A percentile compares a stretch with the other conserved stretches of the same genome.
These are phyloP conservation scores for Engystomops pustulosus DNA, from an alignment of 2,113 vertebrate genomes.

Conservation along the genomic window DNA sequence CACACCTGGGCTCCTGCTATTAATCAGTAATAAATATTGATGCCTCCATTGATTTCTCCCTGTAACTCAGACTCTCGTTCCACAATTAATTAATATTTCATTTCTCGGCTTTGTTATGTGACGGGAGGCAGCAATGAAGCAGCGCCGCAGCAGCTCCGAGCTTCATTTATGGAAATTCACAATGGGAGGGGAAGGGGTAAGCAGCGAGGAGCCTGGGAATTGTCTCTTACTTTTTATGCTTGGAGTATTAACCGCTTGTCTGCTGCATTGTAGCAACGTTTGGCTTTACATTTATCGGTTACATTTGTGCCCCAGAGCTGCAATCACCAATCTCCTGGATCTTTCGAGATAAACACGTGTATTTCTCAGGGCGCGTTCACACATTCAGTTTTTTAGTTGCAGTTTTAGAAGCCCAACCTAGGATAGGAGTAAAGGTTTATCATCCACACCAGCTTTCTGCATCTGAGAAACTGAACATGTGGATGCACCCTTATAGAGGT, in stretches of 20 bases:
- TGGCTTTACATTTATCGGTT: too few species aligned
- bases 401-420: too few species aligned
- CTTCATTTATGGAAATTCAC: neutral
- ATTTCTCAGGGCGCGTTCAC: too few species aligned
- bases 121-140: neutral
- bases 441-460: too few species aligned
- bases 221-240: neutral
- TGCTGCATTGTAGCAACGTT: too few species aligned
- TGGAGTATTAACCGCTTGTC: neutral
- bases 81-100: constrained; percentile 11
- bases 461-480: too few species aligned
- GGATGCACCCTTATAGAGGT: too few species aligned
- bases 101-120: neutral
- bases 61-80: neutral
- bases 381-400: too few species aligned
- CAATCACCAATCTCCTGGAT: too few species aligned
- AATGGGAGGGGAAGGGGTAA: neutral
- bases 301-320: too few species aligned
- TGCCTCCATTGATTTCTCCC: neutral
- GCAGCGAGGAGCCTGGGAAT: neutral
- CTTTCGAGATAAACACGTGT: too few species aligned
- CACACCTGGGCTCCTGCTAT: neutral
- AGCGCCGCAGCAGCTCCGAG: neutral
- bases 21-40: constrained; percentile 17
- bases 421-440: too few species aligned